Conservation (phyloP, 2,113 vertebrate species). For the Sander vitreus region DNA sequence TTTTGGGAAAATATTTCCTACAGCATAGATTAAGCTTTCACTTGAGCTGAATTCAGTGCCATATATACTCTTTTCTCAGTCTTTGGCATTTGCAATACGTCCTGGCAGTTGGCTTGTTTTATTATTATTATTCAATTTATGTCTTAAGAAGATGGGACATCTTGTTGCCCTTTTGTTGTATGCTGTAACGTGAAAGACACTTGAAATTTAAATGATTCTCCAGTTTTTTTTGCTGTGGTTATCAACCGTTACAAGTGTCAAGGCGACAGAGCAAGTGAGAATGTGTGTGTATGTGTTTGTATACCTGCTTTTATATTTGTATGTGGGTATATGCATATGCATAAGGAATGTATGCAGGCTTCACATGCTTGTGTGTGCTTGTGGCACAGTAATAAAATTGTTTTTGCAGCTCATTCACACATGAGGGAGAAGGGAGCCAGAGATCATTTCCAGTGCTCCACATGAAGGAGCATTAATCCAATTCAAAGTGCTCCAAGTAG, state of each 20-base stretch:
- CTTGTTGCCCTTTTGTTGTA: constrained; percentile 29
- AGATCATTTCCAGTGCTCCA: constrained; percentile 68
- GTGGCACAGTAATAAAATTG: constrained; percentile 41
- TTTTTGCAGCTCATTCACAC: constrained; percentile 59
- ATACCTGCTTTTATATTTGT: constrained; percentile 18
- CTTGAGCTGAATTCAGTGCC: constrained; percentile 8
- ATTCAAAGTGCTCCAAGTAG: constrained; percentile 73
- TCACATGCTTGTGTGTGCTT: constrained; percentile 29
- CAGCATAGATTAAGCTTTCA: not conserved
- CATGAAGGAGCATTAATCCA: constrained; percentile 74
- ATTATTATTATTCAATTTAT: constrained; percentile 61
- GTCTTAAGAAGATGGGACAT: constrained; percentile 18
- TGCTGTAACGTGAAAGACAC: constrained; percentile 8
- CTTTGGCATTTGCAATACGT: constrained; percentile 41
- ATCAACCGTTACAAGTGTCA: constrained; percentile 9
- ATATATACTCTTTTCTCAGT: not conserved
- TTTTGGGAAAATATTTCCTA: not conserved
- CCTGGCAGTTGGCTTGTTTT: constrained; percentile 44
- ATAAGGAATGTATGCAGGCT: constrained; percentile 21
- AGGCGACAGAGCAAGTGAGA: constrained; percentile 12
- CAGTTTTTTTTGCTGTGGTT: constrained; percentile 14
- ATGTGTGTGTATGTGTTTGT: not conserved
- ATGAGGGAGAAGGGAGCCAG: constrained; percentile 41
- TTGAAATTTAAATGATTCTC: constrained; percentile 31
- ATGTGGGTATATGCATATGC: constrained; percentile 21